Percentiles rank a stretch among this genome's conserved stretches.
These are phyloP conservation scores for Parasteatoda lunata DNA, from an alignment of 2,888 invertebrate genomes.

Conservation along the genomic window DNA sequence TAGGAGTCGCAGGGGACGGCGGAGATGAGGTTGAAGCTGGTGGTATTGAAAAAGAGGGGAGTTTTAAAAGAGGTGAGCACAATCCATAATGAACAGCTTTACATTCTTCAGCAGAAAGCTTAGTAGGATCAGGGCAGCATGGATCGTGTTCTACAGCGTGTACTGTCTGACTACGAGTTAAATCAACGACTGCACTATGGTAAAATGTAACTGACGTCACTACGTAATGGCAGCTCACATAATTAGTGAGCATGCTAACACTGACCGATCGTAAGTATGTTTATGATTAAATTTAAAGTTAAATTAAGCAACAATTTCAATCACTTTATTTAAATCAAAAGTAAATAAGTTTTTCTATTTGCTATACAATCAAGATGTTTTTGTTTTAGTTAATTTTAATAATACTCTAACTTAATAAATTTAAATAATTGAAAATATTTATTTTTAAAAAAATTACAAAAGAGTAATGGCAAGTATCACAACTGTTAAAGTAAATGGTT, in stretches of 20 bases:
- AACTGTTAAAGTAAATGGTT: too few species aligned
- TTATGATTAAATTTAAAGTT: too few species aligned
- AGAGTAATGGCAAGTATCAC: too few species aligned
- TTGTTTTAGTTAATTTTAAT: too few species aligned
- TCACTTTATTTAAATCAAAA: too few species aligned
- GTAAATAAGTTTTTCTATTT: too few species aligned
- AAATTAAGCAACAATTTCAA: too few species aligned
- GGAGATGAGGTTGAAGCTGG: conserved; percentile 45
- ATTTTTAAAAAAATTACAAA: too few species aligned
- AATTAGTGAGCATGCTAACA: conserved; percentile 65
- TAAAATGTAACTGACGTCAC: conserved; percentile 66
- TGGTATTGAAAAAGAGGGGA: conserved; percentile 66
- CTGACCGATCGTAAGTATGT: too few species aligned
- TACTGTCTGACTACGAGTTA: conserved; percentile 66
- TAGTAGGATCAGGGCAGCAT: conserved; percentile 68
- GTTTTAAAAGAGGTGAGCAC: conserved; percentile 68
- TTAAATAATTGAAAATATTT: too few species aligned
- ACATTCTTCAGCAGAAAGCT: conserved; percentile 66
- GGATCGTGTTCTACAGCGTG: conserved; percentile 70
- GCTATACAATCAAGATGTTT: too few species aligned
- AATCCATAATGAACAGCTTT: conserved; percentile 69
- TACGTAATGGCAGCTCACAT: conserved; percentile 68
- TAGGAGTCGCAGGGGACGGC: conserved; percentile 59
- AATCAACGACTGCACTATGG: conserved; percentile 67
- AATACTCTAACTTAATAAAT: too few species aligned